Evolutionary conservation across 2,797 vertebrate species (phyloP), one percentile per base, ranked within the genome.

Genomic region (Cirrhinus molitorella): DNA sequence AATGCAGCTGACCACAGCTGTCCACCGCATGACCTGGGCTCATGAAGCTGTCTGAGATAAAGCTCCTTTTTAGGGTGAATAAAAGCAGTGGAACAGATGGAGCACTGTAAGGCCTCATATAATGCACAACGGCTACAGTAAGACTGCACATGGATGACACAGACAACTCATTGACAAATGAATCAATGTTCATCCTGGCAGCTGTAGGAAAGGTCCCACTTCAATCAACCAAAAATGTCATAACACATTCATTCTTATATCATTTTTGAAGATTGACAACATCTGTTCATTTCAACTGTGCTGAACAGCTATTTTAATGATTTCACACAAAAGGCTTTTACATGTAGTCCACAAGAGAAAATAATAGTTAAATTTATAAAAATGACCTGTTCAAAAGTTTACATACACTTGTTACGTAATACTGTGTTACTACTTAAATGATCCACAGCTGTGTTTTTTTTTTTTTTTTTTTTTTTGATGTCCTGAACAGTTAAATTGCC

Each of bases 1-100:
- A 92, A 90, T 89, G 80, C 23, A 73, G 90, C 92, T 93, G 93
- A 94, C 92, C 89, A 91, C 89, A 93, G 92, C 63, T 85, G 87
- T 92, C 92, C 89, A 85, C 74, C 65, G 19, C 14, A 21, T 40
- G 57, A 59, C 74, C 28, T 70, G 70, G 3, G 31, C 37, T 78
- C 78, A 19, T 3, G 8, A 76, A 78, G 61, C 21, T 57, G 7
- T 70, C 51, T 5, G 13, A 43, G 31, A 73, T 68, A 23, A 49
- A 80, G 53, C 31, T 34, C 21, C 43, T 55, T 83, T 34, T 40
- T 34, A 65, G 73, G 49, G 61, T 10, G 8, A 73, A 57, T 53
- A 49, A 43, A 63, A 66, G 10, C 34, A 59, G 23, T 47, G 23
- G 57, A 77, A 63, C 37, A 77, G 16, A 77, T 77, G 23, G 55